Percentiles rank a stretch among this genome's conserved stretches.
Conservation (phyloP, 1,140 invertebrate species). For the Hypsibius dujardini region DNA sequence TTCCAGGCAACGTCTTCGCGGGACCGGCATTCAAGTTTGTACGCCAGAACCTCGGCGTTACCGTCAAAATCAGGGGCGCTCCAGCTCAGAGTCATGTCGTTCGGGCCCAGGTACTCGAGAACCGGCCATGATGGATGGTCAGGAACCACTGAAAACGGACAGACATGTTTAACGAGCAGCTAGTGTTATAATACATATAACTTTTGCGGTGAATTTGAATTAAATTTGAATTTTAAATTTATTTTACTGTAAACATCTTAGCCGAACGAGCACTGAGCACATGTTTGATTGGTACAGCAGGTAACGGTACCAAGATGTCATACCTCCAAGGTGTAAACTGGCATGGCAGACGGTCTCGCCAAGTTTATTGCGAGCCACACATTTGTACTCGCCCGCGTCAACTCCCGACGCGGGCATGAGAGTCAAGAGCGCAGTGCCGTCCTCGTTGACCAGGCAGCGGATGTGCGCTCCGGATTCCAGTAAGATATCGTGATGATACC, state of each 20-base stretch:
- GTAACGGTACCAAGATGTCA: slow-evolving; percentile 10
- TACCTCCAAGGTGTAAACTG: slow-evolving; percentile 37
- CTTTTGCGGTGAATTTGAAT: slow-evolving; percentile 4
- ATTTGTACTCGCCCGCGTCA: slow-evolving; percentile 70
- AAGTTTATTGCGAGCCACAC: slow-evolving; percentile 65
- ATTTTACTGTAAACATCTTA: slow-evolving; percentile 20
- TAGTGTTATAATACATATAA: slow-evolving; percentile 17
- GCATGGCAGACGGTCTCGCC: slow-evolving; percentile 38
- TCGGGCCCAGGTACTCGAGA: slow-evolving; percentile 16
- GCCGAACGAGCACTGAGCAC: slow-evolving; percentile 20
- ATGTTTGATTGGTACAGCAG: slow-evolving; percentile 17
- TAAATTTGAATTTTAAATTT: slow-evolving; percentile 20
- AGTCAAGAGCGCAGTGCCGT: neutral
- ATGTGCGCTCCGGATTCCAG: slow-evolving; percentile 7
- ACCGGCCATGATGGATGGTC: slow-evolving; percentile 22
- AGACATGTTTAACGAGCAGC: neutral
- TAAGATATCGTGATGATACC: slow-evolving; percentile 40
- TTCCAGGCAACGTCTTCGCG: slow-evolving; percentile 60
- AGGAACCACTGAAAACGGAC: slow-evolving; percentile 9
- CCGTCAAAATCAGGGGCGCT: slow-evolving; percentile 30
- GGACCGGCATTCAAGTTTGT: slow-evolving; percentile 25
- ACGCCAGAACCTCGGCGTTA: slow-evolving; percentile 33
- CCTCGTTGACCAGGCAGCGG: neutral
- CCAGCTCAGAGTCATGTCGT: slow-evolving; percentile 38
- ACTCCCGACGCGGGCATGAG: neutral